phyloP scores from a whole-genome alignment of 2,888 invertebrate species.

The Diploptera punctata region DNA sequence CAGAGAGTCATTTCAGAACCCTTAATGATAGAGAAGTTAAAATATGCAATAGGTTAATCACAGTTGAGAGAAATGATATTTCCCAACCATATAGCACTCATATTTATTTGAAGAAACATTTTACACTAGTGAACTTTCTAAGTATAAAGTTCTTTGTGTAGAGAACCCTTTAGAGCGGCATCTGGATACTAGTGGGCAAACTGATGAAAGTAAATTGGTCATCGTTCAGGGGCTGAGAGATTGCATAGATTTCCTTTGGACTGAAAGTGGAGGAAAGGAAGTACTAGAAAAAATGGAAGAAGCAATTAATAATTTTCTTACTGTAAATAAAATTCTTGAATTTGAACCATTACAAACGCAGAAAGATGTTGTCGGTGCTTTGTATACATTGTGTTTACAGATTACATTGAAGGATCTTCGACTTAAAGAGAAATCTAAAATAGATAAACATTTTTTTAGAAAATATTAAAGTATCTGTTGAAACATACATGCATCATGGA shows the following conservation, averaged over 20 bases:
- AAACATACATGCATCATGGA: slow-evolving; percentile 79
- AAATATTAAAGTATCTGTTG: slow-evolving; percentile 72
- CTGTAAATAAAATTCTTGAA: slow-evolving; percentile 53
- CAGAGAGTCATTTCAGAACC: slow-evolving; percentile 67
- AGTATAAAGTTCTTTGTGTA: slow-evolving; percentile 79
- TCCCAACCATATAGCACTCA: slow-evolving; percentile 64
- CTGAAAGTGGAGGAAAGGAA: slow-evolving; percentile 67
- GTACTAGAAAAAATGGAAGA: slow-evolving; percentile 69
- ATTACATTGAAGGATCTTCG: slow-evolving; percentile 64
- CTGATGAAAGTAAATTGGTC: slow-evolving; percentile 49
- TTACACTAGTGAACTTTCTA: slow-evolving; percentile 74
- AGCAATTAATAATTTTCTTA: slow-evolving; percentile 63
- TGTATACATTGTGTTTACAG: slow-evolving; percentile 70
- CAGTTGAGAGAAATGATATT: slow-evolving; percentile 62
- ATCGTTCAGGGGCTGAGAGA: slow-evolving; percentile 64
- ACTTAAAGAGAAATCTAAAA: slow-evolving; percentile 63
- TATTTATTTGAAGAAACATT: slow-evolving; percentile 87
- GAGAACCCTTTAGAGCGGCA: slow-evolving; percentile 71
- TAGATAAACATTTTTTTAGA: slow-evolving; percentile 65
- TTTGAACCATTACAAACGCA: slow-evolving; percentile 56
- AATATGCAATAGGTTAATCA: slow-evolving; percentile 66
- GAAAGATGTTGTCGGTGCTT: slow-evolving; percentile 64
- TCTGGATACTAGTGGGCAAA: slow-evolving; percentile 54
- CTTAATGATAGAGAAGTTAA: slow-evolving; percentile 69
- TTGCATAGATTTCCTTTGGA: slow-evolving; percentile 75